These are phyloP conservation scores for Cataglyphis albicans DNA, from an alignment of 2,888 invertebrate species.

Conservation along the genomic window DNA sequence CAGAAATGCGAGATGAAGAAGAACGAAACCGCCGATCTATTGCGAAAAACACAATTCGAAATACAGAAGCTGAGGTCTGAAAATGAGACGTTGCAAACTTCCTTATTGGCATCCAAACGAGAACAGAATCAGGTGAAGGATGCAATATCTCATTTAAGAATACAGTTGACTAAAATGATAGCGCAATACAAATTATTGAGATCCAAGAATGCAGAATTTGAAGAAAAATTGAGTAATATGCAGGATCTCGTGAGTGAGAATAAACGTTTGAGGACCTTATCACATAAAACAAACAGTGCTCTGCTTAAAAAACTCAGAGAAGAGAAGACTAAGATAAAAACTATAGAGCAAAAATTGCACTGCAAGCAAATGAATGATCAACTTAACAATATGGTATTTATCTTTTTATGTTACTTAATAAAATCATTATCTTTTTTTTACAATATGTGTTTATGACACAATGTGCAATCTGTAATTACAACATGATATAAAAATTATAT, in stretches of 20 bases:
- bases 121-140: conserved; percentile 80
- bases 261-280: conserved; percentile 74
- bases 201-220: conserved; percentile 74
- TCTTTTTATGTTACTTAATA: background rate
- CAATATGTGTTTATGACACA: background rate
- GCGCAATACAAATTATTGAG: conserved; percentile 78
- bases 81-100: conserved; percentile 72
- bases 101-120: conserved; percentile 72
- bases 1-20: conserved; percentile 74
- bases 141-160: conserved; percentile 76
- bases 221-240: conserved; percentile 75
- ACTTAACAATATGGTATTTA: conserved; percentile 67
- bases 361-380: conserved; percentile 63
- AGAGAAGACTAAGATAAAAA: conserved; percentile 73
- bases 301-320: conserved; percentile 76
- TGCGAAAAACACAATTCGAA: conserved; percentile 66
- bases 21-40: conserved; percentile 67
- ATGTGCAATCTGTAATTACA: background rate
- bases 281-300: conserved; percentile 74
- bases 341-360: conserved; percentile 73
- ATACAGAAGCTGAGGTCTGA: conserved; percentile 74
- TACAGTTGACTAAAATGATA: conserved; percentile 80
- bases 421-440: background rate
- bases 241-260: conserved; percentile 76
- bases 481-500: background rate